Percentiles rank a stretch among this genome's conserved stretches.
Conservation (phyloP, 2,888 invertebrate genomes). For the Netelia melanura region DNA sequence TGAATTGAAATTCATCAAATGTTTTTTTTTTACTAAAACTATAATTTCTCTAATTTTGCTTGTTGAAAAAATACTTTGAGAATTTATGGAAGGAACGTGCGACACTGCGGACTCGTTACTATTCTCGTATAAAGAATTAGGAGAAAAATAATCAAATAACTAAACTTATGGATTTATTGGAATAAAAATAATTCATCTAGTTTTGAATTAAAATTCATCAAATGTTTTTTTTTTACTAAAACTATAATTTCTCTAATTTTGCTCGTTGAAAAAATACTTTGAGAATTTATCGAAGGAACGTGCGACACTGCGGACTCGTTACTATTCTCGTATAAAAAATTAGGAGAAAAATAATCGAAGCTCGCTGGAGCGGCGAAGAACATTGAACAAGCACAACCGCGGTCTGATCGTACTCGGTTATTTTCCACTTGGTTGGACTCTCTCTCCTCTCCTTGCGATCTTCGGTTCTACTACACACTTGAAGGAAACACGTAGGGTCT, state of each 20-base stretch:
- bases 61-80: background rate
- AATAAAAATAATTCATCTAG: background rate
- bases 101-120: background rate
- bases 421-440: constrained; percentile 45
- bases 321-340: background rate
- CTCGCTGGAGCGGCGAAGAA: constrained; percentile 19
- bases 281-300: background rate
- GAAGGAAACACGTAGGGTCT: constrained; percentile 19
- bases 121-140: background rate
- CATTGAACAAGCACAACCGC: background rate
- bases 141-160: background rate
- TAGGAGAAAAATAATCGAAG: background rate
- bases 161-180: background rate
- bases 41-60: background rate
- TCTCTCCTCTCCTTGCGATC: constrained; percentile 6
- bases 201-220: background rate
- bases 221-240: background rate
- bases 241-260: background rate
- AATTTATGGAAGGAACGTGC: background rate
- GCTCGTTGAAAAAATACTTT: no score
- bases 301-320: background rate
- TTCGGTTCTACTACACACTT: constrained; percentile 20
- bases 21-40: background rate
- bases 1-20: background rate
- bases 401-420: constrained; percentile 40